Evolutionary conservation across 2,888 invertebrate species (phyloP).

Genomic region (Nomada fabriciana): DNA sequence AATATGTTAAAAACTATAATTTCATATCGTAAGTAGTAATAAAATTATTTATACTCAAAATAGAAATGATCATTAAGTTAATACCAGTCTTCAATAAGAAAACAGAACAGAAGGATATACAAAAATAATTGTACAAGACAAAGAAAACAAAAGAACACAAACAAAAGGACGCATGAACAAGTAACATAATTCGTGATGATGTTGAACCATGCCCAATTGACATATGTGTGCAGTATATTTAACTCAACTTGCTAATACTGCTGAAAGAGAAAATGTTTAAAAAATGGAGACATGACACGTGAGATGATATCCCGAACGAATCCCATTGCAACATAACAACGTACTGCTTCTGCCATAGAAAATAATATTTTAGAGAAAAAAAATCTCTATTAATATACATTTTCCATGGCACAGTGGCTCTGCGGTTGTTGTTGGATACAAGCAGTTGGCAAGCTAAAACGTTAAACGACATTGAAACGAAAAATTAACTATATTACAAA

Average conservation of each 20-base stretch:
- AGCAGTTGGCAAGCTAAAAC: constrained; percentile 78
- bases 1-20: background rate
- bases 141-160: constrained; percentile 33
- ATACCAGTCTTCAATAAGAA: constrained; percentile 43
- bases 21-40: background rate
- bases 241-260: constrained; percentile 40
- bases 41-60: background rate
- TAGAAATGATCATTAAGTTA: constrained; percentile 29
- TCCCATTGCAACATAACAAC: constrained; percentile 10
- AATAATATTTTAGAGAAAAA: constrained; percentile 45
- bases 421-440: constrained; percentile 65
- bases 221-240: constrained; percentile 24
- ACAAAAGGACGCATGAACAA: constrained; percentile 38
- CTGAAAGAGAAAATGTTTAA: constrained; percentile 37
- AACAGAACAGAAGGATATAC: constrained; percentile 29
- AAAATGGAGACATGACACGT: constrained; percentile 24
- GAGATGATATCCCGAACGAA: constrained; percentile 36
- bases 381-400: constrained; percentile 38
- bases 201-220: constrained; percentile 48
- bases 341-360: constrained; percentile 7
- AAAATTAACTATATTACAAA: constrained; percentile 73
- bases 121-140: constrained; percentile 12
- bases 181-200: constrained; percentile 40
- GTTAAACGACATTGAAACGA: constrained; percentile 65
- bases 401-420: constrained; percentile 50